Conservation (phyloP, 2,888 invertebrate species). For the Brenthis daphne region DNA sequence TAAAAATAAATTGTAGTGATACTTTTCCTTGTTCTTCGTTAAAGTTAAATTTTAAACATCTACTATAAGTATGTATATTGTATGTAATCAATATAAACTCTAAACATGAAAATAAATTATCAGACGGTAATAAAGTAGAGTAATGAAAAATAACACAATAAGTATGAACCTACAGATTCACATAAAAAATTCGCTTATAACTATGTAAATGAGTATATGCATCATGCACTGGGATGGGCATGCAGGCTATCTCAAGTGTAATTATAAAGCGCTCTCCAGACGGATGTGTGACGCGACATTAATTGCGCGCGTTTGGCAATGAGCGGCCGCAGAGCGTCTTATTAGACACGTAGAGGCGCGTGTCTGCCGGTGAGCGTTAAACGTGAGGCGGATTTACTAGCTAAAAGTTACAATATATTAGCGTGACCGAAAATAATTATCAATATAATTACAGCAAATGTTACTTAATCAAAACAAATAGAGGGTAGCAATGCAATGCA, state of each 20-base stretch:
- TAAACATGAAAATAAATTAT: too few relatives aligned
- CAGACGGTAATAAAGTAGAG: too few relatives aligned
- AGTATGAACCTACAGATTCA: too few relatives aligned
- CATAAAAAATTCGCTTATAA: too few relatives aligned
- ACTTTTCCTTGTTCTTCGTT: too few relatives aligned
- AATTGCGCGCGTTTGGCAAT: slow-evolving; percentile 64
- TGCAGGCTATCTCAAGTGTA: slow-evolving; percentile 32
- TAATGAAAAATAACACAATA: too few relatives aligned
- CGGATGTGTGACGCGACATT: slow-evolving; percentile 55
- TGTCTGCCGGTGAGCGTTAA: slow-evolving; percentile 53
- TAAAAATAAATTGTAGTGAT: too few relatives aligned
- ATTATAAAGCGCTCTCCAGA: slow-evolving; percentile 45
- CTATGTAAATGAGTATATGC: background rate
- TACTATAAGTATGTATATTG: too few relatives aligned
- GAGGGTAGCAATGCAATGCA: too few relatives aligned
- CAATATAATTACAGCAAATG: background rate
- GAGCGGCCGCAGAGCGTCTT: slow-evolving; percentile 71
- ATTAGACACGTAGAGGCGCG: slow-evolving; percentile 73
- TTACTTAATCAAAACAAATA: too few relatives aligned
- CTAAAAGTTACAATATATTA: slow-evolving; percentile 9
- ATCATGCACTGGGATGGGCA: slow-evolving; percentile 21
- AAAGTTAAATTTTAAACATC: too few relatives aligned
- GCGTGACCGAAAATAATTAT: background rate
- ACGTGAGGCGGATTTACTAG: slow-evolving; percentile 45
- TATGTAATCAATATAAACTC: too few relatives aligned